Base-by-base conservation (phyloP, 2,888 invertebrate genomes). In the Ochlodes sylvanus region DNA sequence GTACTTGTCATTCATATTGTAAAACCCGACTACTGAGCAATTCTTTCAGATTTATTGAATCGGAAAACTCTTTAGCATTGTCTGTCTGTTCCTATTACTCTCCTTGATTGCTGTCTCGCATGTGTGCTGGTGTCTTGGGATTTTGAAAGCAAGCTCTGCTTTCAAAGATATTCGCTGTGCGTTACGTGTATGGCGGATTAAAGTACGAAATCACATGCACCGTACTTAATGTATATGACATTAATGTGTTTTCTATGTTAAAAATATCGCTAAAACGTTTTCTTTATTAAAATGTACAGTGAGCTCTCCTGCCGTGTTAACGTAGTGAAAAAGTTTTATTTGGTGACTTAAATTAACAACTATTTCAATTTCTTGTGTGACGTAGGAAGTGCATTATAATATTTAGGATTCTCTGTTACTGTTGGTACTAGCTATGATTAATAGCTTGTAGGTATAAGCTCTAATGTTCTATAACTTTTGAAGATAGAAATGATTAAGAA, bases 71-170 rank as follows among this genome's bases (percentile, higher is more conserved):
- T 44, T 52, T 27, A 34, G 44, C 19, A 62, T 62, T 62, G 62
- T 52, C 50, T 32, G 27, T 61, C 44, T 62, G 44, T 32, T 50
- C 34, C 19, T 34, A 62, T 27, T 61, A 62, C 62, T 50, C 34
- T 62, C 50, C 50, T 62, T 34, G 62, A 62, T 62, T 62, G 62
- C 62, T 52, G 4, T 50, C 50, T 62, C 47, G 32, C 47, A 34
- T 50, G 34, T 17, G 32, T 17, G 19, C 27, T 3, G 52, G 62
- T 52, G 62, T 52, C 62, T 62, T 62, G 62, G 62, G 62, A 62
- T 12, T 19, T 52, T 32, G 54, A 32, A 54, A 32, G 17, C 50
- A 50, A 19, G 50, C 50, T 19, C 32, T 32, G 54, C 54, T 54
- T 54, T 54, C 54, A 54, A 54, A 54, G 54, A 54, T 54, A 54